Conservation (phyloP, 2,113 vertebrate genomes). For the Ondatra zibethicus region DNA sequence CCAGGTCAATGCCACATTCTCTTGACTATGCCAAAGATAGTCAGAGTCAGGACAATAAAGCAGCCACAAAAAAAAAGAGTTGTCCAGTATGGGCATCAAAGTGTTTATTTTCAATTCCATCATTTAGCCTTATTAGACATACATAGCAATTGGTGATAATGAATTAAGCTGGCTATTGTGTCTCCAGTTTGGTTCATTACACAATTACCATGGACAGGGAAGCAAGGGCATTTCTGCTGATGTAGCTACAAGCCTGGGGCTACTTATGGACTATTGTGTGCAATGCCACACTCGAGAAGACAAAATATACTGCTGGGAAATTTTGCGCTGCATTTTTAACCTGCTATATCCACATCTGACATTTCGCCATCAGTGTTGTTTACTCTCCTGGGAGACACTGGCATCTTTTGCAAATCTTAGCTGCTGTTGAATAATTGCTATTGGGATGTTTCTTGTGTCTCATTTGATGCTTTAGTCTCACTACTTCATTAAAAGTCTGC, state of each 20-base stretch:
- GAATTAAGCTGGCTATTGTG: slow-evolving; percentile 17
- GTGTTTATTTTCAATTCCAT: slow-evolving; percentile 16
- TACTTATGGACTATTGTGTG: slow-evolving; percentile 8
- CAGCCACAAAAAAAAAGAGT: background rate
- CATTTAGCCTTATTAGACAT: slow-evolving; percentile 27
- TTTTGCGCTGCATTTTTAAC: slow-evolving; percentile 68
- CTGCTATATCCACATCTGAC: slow-evolving; percentile 64
- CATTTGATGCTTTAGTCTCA: slow-evolving; percentile 64
- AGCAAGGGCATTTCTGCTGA: slow-evolving; percentile 51
- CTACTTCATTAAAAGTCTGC: slow-evolving; percentile 48
- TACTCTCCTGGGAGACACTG: slow-evolving; percentile 65
- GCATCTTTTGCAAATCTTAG: slow-evolving; percentile 74
- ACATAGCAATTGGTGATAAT: slow-evolving; percentile 50
- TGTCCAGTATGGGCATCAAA: background rate
- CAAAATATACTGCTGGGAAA: slow-evolving; percentile 64
- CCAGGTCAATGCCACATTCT: background rate
- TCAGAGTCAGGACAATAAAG: background rate
- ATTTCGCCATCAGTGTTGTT: slow-evolving; percentile 70
- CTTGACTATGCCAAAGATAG: background rate
- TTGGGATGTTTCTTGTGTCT: slow-evolving; percentile 38
- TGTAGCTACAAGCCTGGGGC: slow-evolving; percentile 16
- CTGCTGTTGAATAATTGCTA: slow-evolving; percentile 64
- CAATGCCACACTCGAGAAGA: slow-evolving; percentile 46
- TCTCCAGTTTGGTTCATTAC: slow-evolving; percentile 8
- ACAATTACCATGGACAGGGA: background rate